Evolutionary conservation across 1,140 invertebrate species (phyloP).

Genomic region (Cydia pomonella): DNA sequence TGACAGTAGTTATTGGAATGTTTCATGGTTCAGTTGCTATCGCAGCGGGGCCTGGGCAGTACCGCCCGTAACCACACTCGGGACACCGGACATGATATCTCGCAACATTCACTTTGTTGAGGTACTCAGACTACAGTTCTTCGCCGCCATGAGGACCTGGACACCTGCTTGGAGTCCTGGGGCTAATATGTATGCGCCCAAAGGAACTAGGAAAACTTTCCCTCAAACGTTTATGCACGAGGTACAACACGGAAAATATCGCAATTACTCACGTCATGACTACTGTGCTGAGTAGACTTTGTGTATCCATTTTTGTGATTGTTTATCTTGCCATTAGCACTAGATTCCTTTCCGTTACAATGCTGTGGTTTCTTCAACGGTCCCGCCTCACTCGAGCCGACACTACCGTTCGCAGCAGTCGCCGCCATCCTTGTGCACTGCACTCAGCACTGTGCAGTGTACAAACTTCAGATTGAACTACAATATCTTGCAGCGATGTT

Average conservation of each 20-base stretch:
- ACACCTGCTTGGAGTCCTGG: too few species aligned
- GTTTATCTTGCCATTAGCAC: conserved; percentile 55
- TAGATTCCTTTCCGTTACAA: conserved; percentile 49
- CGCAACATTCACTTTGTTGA: too few species aligned
- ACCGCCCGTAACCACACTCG: not conserved
- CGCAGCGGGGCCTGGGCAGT: not conserved
- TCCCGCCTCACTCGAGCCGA: conserved; percentile 40
- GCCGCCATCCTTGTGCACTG: conserved; percentile 59
- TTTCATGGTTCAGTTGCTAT: not conserved
- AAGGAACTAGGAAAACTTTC: conserved; percentile 29
- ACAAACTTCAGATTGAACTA: not conserved
- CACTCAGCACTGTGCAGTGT: not conserved
- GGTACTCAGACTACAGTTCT: too few species aligned
- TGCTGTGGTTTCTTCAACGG: conserved; percentile 38
- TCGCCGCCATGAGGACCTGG: too few species aligned
- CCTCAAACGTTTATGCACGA: conserved; percentile 33
- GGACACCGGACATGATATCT: too few species aligned
- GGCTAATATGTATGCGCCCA: too few species aligned
- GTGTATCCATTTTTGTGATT: conserved; percentile 53
- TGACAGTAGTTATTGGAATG: conserved; percentile 13
- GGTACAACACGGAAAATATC: conserved; percentile 46
- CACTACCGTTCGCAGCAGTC: conserved; percentile 46
- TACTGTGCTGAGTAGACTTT: conserved; percentile 50
- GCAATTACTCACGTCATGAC: conserved; percentile 53
- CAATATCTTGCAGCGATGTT: not conserved